These are phyloP conservation scores for Acrobasis repandana DNA, from an alignment of 2,888 invertebrate species.

Conservation along the genomic window DNA sequence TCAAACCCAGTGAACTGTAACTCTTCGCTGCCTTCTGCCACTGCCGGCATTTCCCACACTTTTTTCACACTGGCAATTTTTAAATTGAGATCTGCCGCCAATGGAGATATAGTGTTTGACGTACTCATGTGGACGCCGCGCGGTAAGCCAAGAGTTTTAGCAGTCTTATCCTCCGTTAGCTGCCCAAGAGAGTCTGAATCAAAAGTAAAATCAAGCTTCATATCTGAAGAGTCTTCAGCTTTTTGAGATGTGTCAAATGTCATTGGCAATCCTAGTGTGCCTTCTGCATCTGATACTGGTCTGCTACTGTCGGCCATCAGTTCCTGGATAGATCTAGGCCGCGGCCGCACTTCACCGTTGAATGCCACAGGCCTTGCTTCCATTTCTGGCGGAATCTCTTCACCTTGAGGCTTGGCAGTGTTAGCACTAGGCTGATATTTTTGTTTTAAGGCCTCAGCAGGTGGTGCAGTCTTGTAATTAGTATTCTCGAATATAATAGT, in stretches of 20 bases:
- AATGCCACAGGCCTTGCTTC: conserved; percentile 64
- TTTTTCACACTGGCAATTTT: conserved; percentile 97
- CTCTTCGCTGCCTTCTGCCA: conserved; percentile 83
- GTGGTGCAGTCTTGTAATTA: conserved; percentile 91
- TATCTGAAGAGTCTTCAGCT: conserved; percentile 90
- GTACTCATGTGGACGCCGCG: conserved; percentile 85
- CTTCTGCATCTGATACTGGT: conserved; percentile 66
- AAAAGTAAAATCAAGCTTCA: conserved; percentile 96
- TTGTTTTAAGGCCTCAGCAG: conserved; percentile 85
- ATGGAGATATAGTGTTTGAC: conserved; percentile 89
- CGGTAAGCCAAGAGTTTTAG: conserved; percentile 77
- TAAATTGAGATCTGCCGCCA: conserved; percentile 95
- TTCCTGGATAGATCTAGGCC: conserved; percentile 73
- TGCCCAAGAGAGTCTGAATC: conserved; percentile 90
- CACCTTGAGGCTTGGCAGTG: conserved; percentile 70
- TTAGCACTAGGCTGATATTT: conserved; percentile 80
- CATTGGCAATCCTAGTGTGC: conserved; percentile 85
- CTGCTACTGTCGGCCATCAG: conserved; percentile 67
- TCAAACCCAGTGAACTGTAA: conserved; percentile 73
- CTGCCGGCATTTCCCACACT: conserved; percentile 92
- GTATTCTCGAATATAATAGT: conserved; percentile 96
- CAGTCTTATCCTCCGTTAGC: conserved; percentile 87
- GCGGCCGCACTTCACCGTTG: conserved; percentile 71
- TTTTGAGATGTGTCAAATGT: conserved; percentile 83
- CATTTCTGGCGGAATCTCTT: conserved; percentile 80